phyloP scores from a whole-genome alignment of 2,797 vertebrate genomes.

The Arctocebus calabarensis region DNA sequence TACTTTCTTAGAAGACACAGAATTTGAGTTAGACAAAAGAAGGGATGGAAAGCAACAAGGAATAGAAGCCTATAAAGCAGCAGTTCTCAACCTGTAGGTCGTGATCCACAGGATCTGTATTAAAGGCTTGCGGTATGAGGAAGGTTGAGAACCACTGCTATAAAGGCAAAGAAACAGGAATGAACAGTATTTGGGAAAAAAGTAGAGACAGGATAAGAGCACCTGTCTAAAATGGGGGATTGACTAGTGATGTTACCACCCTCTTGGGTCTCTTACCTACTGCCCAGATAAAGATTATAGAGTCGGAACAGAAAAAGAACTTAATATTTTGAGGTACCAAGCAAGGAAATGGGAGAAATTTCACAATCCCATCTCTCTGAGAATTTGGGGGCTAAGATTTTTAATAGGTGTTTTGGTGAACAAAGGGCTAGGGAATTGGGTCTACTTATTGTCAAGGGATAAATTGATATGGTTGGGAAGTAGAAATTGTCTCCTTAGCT shows the following conservation, averaged over 20 bases:
- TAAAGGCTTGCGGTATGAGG: no score
- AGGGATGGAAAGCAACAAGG: neutral
- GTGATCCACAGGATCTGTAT: no score
- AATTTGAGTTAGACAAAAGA: constrained; percentile 37
- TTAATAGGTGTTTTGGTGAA: neutral
- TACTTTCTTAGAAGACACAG: neutral
- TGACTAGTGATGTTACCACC: neutral
- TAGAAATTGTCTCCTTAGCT: neutral
- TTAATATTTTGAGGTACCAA: neutral
- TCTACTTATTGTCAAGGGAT: neutral
- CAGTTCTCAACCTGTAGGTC: no score
- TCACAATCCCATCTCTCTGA: neutral
- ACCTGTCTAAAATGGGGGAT: neutral
- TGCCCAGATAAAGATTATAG: neutral
- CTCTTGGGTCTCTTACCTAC: neutral
- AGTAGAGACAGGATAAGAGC: neutral
- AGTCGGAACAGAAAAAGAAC: neutral
- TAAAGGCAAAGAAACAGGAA: neutral
- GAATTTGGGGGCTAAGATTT: neutral
- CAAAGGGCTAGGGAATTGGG: neutral
- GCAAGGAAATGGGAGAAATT: neutral
- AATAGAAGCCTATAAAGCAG: neutral
- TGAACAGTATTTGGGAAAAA: neutral
- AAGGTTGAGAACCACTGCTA: neutral
- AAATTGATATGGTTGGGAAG: neutral